Percentiles rank a stretch among this genome's conserved stretches.
These are phyloP conservation scores for Acipenser transmontanus DNA, from an alignment of 2,797 vertebrate species.

Conservation along the genomic window DNA sequence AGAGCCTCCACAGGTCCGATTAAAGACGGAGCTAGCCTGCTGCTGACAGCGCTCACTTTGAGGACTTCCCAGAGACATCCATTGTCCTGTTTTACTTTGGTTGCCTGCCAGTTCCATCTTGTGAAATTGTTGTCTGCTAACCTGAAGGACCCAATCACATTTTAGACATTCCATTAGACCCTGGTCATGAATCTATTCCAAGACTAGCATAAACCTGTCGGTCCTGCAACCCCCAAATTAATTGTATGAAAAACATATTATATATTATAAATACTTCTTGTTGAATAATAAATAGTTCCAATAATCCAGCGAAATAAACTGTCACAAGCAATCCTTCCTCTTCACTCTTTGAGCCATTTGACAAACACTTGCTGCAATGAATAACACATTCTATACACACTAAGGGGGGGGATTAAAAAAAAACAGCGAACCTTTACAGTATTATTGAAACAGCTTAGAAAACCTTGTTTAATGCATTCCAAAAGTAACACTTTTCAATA, in stretches of 20 bases:
- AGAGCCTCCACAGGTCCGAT: background rate
- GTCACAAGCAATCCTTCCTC: background rate
- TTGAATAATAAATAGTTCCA: slow-evolving; percentile 30
- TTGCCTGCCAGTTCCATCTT: slow-evolving; percentile 2
- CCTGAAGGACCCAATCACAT: slow-evolving; percentile 38
- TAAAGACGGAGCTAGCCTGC: background rate
- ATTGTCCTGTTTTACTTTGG: background rate
- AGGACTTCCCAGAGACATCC: background rate
- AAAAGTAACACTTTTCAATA: background rate
- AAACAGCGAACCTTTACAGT: background rate
- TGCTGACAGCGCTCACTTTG: background rate
- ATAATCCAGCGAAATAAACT: background rate
- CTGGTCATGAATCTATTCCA: slow-evolving; percentile 43
- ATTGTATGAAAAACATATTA: slow-evolving; percentile 25
- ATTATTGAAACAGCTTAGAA: background rate
- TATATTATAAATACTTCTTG: slow-evolving; percentile 28
- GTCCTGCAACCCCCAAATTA: slow-evolving; percentile 2
- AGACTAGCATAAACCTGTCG: no score
- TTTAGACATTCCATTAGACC: slow-evolving; percentile 46
- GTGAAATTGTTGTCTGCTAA: background rate
- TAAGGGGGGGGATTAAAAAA: background rate
- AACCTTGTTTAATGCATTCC: background rate
- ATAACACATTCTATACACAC: background rate
- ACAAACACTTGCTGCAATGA: slow-evolving; percentile 4
- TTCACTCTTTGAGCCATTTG: background rate